These are phyloP conservation scores for Triplophysa tibetana DNA, from an alignment of 2,113 vertebrate species.

Conservation along the genomic window DNA sequence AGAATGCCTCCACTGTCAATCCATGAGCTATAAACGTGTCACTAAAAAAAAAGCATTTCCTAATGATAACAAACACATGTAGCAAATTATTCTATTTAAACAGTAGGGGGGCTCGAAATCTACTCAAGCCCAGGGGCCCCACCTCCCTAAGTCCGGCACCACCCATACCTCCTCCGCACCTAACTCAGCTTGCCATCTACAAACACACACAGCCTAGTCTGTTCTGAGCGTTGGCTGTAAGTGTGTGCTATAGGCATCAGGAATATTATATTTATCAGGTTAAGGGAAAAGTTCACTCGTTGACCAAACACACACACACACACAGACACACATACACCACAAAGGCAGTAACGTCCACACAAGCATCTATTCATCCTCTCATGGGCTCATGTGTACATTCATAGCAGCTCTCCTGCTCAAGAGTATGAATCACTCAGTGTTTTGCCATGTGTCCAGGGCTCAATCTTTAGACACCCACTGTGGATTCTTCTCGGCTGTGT, in stretches of 20 bases:
- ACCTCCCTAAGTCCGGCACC: too few relatives aligned
- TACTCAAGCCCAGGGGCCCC: too few relatives aligned
- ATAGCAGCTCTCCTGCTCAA: neutral
- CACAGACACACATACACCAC: neutral
- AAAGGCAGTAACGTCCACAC: neutral
- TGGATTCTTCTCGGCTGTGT: neutral
- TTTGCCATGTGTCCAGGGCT: neutral
- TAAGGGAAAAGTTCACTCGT: neutral
- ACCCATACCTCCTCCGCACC: conserved; percentile 18
- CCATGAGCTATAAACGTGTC: too few relatives aligned
- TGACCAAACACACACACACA: conserved; percentile 33
- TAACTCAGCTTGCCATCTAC: neutral
- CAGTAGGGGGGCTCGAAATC: too few relatives aligned
- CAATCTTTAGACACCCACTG: conserved; percentile 26
- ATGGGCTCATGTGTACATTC: conserved; percentile 31
- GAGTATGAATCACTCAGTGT: conserved; percentile 29
- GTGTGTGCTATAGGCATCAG: neutral
- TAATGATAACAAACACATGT: too few relatives aligned
- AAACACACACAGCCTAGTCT: conserved; percentile 29
- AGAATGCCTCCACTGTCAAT: too few relatives aligned
- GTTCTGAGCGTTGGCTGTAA: conserved; percentile 16
- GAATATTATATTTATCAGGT: conserved; percentile 21
- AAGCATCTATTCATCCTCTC: conserved; percentile 39
- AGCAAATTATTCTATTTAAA: too few relatives aligned
- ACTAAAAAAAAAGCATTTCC: too few relatives aligned